Evolutionary conservation across 2,888 invertebrate genomes (phyloP).

Genomic region (Agelastica alni): DNA sequence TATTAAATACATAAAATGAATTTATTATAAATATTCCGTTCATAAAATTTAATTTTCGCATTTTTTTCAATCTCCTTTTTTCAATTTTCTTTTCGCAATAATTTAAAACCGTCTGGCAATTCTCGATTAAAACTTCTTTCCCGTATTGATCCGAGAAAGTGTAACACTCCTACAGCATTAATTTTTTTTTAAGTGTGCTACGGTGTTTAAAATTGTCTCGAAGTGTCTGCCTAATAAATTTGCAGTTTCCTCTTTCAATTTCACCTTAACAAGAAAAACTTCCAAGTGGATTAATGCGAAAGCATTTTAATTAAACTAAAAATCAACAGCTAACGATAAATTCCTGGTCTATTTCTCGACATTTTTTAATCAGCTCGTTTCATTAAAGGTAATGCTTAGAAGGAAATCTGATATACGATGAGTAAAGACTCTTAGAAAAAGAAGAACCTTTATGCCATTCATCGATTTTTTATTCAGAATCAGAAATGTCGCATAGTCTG

Average conservation of each 20-base stretch:
- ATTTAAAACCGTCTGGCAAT: too few relatives aligned
- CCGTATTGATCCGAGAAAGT: neutral
- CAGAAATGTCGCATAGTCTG: neutral
- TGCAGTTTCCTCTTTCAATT: neutral
- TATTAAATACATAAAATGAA: too few relatives aligned
- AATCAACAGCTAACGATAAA: neutral
- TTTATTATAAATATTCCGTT: too few relatives aligned
- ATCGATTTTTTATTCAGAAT: neutral
- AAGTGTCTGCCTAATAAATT: neutral
- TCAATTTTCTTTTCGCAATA: too few relatives aligned
- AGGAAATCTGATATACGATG: neutral
- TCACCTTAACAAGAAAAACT: neutral
- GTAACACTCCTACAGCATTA: neutral
- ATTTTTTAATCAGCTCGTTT: conserved; percentile 5
- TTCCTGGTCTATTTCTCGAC: neutral
- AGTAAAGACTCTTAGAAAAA: neutral
- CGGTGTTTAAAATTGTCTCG: neutral
- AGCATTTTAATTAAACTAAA: neutral
- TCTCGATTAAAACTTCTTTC: too few relatives aligned
- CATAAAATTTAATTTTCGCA: too few relatives aligned
- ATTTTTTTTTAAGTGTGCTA: neutral
- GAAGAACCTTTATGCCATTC: neutral
- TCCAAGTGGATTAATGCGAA: neutral
- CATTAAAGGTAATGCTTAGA: neutral
- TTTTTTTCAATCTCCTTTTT: too few relatives aligned